phyloP scores from a whole-genome alignment of 2,113 vertebrate species.

The Siphamia tubifer region DNA sequence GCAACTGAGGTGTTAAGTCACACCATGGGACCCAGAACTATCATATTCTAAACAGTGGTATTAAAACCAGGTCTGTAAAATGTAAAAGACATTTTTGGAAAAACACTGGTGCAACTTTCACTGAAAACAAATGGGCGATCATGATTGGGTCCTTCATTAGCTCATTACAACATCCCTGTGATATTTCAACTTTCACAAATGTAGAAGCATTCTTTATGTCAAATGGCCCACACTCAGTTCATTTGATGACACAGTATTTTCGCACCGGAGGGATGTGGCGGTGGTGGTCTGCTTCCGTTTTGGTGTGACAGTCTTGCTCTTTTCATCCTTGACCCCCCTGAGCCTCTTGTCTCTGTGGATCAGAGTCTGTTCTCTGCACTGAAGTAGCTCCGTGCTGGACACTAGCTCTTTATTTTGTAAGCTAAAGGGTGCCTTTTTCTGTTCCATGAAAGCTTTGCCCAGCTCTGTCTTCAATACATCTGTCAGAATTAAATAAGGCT shows the following conservation, averaged over 20 bases:
- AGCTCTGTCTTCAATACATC: conserved; percentile 71
- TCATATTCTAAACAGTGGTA: not conserved
- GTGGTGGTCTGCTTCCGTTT: not conserved
- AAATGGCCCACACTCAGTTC: too few species aligned
- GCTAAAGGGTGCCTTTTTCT: not conserved
- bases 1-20: not conserved
- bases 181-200: too few species aligned
- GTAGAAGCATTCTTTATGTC: too few species aligned
- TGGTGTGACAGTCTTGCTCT: not conserved
- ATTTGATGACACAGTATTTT: not conserved
- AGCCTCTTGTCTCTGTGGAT: not conserved
- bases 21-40: not conserved
- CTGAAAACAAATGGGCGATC: not conserved
- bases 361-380: not conserved
- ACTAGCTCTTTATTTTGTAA: not conserved
- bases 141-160: not conserved
- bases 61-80: not conserved
- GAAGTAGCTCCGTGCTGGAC: not conserved
- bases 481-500: conserved; percentile 57
- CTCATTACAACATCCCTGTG: too few species aligned
- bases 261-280: conserved; percentile 16
- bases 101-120: not conserved
- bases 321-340: not conserved
- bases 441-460: conserved; percentile 57
- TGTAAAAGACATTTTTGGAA: too few species aligned